Base-by-base conservation (phyloP, 2,888 invertebrate species). In the Drosophila vallismaia region DNA sequence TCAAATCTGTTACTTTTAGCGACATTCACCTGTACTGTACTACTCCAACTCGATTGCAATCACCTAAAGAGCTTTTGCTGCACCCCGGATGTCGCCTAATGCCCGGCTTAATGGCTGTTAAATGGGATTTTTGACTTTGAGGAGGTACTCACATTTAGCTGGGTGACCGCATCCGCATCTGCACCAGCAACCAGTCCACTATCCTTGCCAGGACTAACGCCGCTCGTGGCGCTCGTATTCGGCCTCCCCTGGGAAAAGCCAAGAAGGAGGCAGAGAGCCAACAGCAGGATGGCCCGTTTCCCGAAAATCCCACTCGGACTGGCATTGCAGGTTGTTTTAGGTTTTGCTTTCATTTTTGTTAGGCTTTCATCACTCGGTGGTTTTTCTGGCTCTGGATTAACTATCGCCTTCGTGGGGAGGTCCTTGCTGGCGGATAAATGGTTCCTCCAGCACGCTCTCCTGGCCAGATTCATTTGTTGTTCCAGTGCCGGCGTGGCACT, bases 401-500 rank as follows among this genome's bases (percentile, higher is more conserved):
- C 31, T 9, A 31, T 31, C 31, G 10, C 9, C 33, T n/a, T 19
- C 44, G 29, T n/a, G 40, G n/a, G 60, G 9, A 26, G 72, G 72
- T 9, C 12, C 44, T 8, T 42, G 33, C 19, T 9, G 31, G 9
- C 29, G 60, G 19, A 31, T 24, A 26, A n/a, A 10, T 40, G 44
- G 53, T 44, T 72, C 42, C 53, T 72, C 94, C 95, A 94, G 92
- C 95, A 95, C 71, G 95, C 95, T 77, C 95, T 93, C 79, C 95
- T 92, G 80, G 95, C 94, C 87, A 95, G 91, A 91, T 95, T 94
- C 88, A 95, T 94, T 89, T 94, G 94, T 91, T 95, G 94, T 91
- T 93, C 92, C 89, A 95, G 90, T 70, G 94, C 89, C 59, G 90
- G 86, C 67, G 89, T 88, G 60, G 89, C 90, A 72, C 88, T 89